Base-by-base conservation (phyloP, 2,888 invertebrate genomes). In the Tachina fera region DNA sequence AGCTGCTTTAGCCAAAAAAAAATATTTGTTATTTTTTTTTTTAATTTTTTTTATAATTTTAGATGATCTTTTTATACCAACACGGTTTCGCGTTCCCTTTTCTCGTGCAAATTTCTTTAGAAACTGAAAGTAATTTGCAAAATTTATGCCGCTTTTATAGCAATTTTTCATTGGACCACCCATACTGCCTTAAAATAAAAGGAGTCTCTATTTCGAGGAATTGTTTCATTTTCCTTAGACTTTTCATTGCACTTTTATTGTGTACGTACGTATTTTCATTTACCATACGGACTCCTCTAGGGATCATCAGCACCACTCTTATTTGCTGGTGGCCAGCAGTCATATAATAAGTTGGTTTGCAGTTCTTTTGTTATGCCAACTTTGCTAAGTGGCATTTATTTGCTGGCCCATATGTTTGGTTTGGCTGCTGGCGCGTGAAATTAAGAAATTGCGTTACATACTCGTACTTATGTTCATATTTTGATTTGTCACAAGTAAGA, bases 381-480 rank as follows among this genome's bases (percentile, higher is more conserved):
- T 49, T 74, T 47, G 68, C 58, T 63, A 13, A 11, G 22, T 85
- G 74, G 75, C 72, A 74, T 70, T 75, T 72, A 68, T 70, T 75
- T 72, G 65, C 61, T 82, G 71, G 31, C 60, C 71, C 88, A 67
- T 88, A 89, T 91, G 90, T 91, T 91, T 91, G 89, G 72, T 85
- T 88, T 89, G 89, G 68, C 88, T 89, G 88, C 61, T 88, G 88
- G 88, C 88, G 89, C 92, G 90, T 92, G 91, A 92, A 92, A 92
- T 92, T 92, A 91, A 91, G 90, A 89, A 79, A 87, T 49, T 63
- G n/a, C 49, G 22, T 78, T 85, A 68, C 56, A 16, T 31, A 19
- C 22, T 49, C 51, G 49, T 67, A 1, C 31, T 31, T 31, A 68
- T 31, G n/a, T n/a, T n/a, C n/a, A 68, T 39, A 31, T 19, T 65